Conservation (phyloP, 2,888 invertebrate species). For the Heteromyza rotundicornis region DNA sequence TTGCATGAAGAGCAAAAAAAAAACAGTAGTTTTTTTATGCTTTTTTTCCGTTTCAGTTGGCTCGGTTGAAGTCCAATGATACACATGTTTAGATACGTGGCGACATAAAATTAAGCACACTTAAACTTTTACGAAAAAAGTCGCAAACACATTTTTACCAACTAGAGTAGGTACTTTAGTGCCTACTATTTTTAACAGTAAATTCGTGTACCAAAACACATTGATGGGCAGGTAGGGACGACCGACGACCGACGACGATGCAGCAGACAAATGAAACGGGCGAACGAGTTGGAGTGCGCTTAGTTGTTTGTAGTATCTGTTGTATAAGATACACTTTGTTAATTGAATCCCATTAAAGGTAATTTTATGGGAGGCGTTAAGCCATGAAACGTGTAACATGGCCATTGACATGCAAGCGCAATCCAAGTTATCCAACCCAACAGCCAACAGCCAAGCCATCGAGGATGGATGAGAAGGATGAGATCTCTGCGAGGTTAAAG, state of each 20-base stretch:
- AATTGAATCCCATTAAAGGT: slow-evolving; percentile 64
- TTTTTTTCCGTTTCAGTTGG: slow-evolving; percentile 2
- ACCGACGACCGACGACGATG: slow-evolving; percentile 12
- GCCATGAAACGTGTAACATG: slow-evolving; percentile 61
- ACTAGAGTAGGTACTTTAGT: too few relatives aligned
- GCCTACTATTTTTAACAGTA: slow-evolving; percentile 34
- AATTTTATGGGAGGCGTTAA: slow-evolving; percentile 64
- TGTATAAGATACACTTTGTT: slow-evolving; percentile 56
- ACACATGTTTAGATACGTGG: slow-evolving; percentile 57
- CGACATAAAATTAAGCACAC: slow-evolving; percentile 53
- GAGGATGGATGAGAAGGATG: not conserved
- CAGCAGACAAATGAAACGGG: too few relatives aligned
- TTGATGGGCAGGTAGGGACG: slow-evolving; percentile 22
- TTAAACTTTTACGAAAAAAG: slow-evolving; percentile 24
- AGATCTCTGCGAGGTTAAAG: not conserved
- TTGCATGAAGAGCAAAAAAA: not conserved
- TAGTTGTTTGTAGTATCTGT: slow-evolving; percentile 6
- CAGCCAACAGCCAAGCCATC: too few relatives aligned
- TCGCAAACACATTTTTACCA: too few relatives aligned
- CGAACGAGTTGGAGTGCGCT: not conserved
- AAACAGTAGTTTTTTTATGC: not conserved
- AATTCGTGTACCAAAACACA: slow-evolving; percentile 30
- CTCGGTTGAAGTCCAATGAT: slow-evolving; percentile 36
- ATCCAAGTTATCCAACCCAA: too few relatives aligned
- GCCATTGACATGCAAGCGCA: slow-evolving; percentile 46